Evolutionary conservation across 1,140 invertebrate genomes (phyloP), one percentile per base, ranked within the genome.

Genomic region (Trichonephila clavata): DNA sequence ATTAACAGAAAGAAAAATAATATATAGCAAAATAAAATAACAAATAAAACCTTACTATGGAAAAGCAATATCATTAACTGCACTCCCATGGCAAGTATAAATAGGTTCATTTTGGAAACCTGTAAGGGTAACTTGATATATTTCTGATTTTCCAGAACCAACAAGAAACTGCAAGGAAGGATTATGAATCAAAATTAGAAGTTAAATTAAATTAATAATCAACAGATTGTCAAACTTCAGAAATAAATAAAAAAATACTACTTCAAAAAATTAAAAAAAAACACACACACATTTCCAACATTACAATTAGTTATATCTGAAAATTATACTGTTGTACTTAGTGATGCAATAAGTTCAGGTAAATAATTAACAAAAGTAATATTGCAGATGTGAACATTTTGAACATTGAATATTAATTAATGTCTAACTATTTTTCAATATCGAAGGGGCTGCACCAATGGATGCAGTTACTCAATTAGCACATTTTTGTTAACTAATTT

Each of bases 61-160:
- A 96, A 99, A 99, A 13, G 97, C 97, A 61, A 99, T 96, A 95
- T 98, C 97, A 95, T 98, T 98, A 93, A 99, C 97, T 0, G 97
- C 96, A 88, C 97, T 97, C 1, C 97, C 97, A 95, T 99, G 98
- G 95, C 98, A 98, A 0, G 98, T 98, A 59, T 98, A 96, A 0
- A 98, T 95, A 5, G 99, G 96, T 71, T 97, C 97, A 0, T 97
- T 96, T 4, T 96, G 95, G 95, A 98, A 98, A 63, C 97, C 97
- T 2, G 96, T 95, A n/a, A 97, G 95, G 95, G 97, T 97, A 21
- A 99, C 97, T 65, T 97, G 96, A 95, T 98, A 98, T 91, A 99
- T 98, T 96, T 99, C 98, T 94, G 97, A 98, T 89, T 96, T 96
- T 2, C 96, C 96, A 1, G 98, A 98, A 21, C 97, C 98, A 32